Conservation (phyloP, 1,140 invertebrate species). For the Sycophaga agraensis region DNA sequence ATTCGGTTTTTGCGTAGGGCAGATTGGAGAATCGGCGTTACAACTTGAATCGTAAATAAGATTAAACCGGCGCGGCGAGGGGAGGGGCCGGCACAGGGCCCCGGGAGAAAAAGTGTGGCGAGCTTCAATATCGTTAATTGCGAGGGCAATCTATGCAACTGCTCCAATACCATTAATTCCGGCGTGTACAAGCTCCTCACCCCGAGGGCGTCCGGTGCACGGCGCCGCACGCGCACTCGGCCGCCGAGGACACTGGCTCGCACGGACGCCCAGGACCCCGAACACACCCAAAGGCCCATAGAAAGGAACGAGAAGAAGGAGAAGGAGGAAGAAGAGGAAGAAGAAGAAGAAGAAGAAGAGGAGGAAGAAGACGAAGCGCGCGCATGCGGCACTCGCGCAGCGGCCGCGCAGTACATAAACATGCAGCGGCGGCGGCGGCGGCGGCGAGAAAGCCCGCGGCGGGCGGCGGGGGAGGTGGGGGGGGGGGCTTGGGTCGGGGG, state of each 20-base stretch:
- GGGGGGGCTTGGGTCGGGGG: conserved; percentile 28
- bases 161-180: too few relatives aligned
- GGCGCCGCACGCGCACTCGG: background rate
- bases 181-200: too few relatives aligned
- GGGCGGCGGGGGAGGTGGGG: background rate
- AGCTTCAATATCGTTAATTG: too few relatives aligned
- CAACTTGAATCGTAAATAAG: too few relatives aligned
- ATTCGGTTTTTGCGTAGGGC: too few relatives aligned
- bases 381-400: background rate
- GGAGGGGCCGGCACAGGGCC: too few relatives aligned
- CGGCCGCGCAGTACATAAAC: background rate
- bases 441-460: background rate
- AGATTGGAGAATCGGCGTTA: too few relatives aligned
- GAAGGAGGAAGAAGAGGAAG: too few relatives aligned
- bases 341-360: background rate
- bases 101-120: too few relatives aligned
- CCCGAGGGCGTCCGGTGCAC: too few relatives aligned
- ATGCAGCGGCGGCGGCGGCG: background rate
- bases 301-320: background rate
- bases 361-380: background rate
- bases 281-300: background rate
- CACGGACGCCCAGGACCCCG: background rate
- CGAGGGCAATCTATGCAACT: too few relatives aligned
- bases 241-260: background rate
- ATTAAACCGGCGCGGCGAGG: too few relatives aligned